Evolutionary conservation across 2,888 invertebrate species (phyloP).

Genomic region (Acanthosepion lycidas): DNA sequence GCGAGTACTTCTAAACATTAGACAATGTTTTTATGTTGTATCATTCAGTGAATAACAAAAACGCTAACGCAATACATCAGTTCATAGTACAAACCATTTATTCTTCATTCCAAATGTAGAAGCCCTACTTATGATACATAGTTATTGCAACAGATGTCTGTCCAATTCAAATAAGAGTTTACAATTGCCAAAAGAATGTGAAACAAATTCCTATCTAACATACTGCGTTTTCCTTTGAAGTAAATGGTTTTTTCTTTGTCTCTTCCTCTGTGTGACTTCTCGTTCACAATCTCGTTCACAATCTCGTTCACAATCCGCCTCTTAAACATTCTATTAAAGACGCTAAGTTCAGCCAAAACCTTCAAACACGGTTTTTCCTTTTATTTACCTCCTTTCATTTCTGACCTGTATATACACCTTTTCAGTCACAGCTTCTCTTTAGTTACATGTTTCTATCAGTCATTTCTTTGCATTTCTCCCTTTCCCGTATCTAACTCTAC

Average conservation of each 20-base stretch:
- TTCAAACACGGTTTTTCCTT: background rate
- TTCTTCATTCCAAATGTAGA: background rate
- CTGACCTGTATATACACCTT: too few relatives aligned
- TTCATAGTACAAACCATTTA: background rate
- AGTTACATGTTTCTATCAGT: too few relatives aligned
- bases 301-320: background rate
- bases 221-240: background rate
- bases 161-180: background rate
- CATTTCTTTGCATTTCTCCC: too few relatives aligned
- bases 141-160: background rate
- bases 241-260: background rate
- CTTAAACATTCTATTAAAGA: background rate
- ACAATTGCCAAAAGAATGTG: background rate
- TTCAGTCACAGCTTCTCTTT: too few relatives aligned
- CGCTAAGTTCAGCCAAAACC: background rate
- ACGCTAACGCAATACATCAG: background rate
- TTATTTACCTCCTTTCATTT: background rate
- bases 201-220: background rate
- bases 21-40: conserved; percentile 8
- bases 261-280: too few relatives aligned
- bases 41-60: background rate
- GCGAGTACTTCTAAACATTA: background rate
- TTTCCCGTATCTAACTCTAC: too few relatives aligned
- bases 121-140: background rate
- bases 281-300: background rate